Base-by-base conservation (phyloP, 1,140 invertebrate species). In the Drosophila busckii region DNA sequence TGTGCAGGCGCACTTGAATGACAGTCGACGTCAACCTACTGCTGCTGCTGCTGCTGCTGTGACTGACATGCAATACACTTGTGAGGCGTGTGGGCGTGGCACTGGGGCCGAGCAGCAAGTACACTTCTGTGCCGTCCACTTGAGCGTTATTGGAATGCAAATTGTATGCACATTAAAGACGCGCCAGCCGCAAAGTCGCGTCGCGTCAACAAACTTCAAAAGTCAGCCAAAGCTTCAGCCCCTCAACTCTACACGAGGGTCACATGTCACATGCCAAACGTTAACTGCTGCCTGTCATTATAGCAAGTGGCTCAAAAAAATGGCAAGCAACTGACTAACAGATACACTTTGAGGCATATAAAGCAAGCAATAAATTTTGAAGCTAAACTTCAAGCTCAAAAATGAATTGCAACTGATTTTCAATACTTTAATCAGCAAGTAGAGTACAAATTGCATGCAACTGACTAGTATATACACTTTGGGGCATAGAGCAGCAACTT, bases 61-160 rank as follows among this genome's bases (percentile, higher is more conserved):
- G 40, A 29, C 75, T 80, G 75, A 82, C 75, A 73, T 73, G 50
- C 75, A 25, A 80, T 62, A 50, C 69, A 80, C 75, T 82, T 58
- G 58, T 58, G 44, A 44, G 58, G 23, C 20, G 8, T n/a, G 45
- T 23, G 45, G 59, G 44, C 55, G 61, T 52, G 50, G 54, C 20
- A 20, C 19, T 49, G 29, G 25, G 29, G 26, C 40, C 25, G 22
- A 17, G 44, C 46, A 13, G 20, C 76, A 52, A 82, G 76, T 83
- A 70, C 76, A 70, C 76, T 82, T 35, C 49, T 71, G 70, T 40
- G n/a, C n/a, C 76, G 65, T 62, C 76, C 76, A 82, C 76, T 82
- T 83, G 56, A 82, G 76, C 76, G 70, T 82, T 82, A 82, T 82
- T 82, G 76, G 76, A 82, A 82, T 82, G 76, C 70, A 82, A 82